phyloP scores from a whole-genome alignment of 2,888 invertebrate genomes.

The Himalopsyche japonica region DNA sequence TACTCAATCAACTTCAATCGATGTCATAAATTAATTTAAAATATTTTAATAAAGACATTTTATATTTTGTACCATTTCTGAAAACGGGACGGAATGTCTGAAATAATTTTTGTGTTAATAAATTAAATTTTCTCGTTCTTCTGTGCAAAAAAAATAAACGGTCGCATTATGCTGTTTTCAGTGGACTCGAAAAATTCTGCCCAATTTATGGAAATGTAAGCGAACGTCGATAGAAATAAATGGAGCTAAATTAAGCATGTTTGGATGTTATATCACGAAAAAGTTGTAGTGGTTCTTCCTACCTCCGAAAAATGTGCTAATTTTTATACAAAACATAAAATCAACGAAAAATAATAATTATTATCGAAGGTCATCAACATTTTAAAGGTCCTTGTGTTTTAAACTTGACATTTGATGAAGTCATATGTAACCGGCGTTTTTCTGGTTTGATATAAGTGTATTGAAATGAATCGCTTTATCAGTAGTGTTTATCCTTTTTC shows the following conservation, averaged over 20 bases:
- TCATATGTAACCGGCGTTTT: conserved; percentile 9
- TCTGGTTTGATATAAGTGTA: neutral
- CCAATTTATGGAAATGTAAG: neutral
- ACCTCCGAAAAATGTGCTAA: neutral
- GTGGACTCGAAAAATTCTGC: neutral
- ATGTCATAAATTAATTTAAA: too few relatives aligned
- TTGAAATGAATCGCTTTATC: neutral
- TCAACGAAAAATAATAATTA: conserved; percentile 4
- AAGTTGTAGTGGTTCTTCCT: neutral
- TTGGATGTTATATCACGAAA: neutral
- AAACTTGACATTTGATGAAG: conserved; percentile 11
- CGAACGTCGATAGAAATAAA: neutral
- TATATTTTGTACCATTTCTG: too few relatives aligned
- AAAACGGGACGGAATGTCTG: too few relatives aligned
- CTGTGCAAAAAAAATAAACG: neutral
- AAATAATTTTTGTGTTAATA: too few relatives aligned
- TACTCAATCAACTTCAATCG: too few relatives aligned
- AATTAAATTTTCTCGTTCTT: neutral
- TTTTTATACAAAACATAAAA: conserved; percentile 9
- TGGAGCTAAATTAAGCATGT: neutral
- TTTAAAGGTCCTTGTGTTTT: conserved; percentile 12
- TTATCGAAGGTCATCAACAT: conserved; percentile 22
- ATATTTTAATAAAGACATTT: too few relatives aligned
- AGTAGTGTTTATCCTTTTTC: neutral
- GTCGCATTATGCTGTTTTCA: neutral